phyloP scores from a whole-genome alignment of 2,888 invertebrate species.

The Calliopum simillimum region DNA sequence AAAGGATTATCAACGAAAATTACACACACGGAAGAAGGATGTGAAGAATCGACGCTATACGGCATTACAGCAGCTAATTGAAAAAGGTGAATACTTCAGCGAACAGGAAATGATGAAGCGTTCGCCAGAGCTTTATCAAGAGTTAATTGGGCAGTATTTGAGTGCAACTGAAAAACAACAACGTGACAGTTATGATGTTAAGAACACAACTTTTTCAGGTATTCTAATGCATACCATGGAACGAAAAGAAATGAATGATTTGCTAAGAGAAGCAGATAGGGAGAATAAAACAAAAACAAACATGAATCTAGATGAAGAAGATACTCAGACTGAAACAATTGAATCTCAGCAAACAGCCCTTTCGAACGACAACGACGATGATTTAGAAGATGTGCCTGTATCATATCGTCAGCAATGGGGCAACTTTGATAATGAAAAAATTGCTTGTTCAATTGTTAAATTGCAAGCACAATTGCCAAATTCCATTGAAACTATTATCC shows the following conservation, averaged over 20 bases:
- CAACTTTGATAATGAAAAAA: slow-evolving; percentile 69
- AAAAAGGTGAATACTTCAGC: slow-evolving; percentile 80
- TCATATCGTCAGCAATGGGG: slow-evolving; percentile 69
- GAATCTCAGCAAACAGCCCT: neutral
- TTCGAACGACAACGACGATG: neutral
- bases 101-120: slow-evolving; percentile 94
- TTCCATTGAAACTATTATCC: neutral
- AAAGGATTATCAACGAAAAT: slow-evolving; percentile 72
- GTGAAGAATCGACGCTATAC: slow-evolving; percentile 85
- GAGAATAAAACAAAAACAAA: slow-evolving; percentile 69
- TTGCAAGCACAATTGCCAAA: neutral
- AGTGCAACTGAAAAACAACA: slow-evolving; percentile 79
- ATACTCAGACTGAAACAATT: neutral
- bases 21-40: slow-evolving; percentile 70
- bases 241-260: slow-evolving; percentile 74
- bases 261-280: slow-evolving; percentile 65
- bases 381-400: slow-evolving; percentile 57
- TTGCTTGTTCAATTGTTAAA: slow-evolving; percentile 55
- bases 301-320: slow-evolving; percentile 67
- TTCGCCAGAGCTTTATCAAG: slow-evolving; percentile 90
- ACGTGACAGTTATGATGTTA: slow-evolving; percentile 72
- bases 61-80: slow-evolving; percentile 80
- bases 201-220: slow-evolving; percentile 75
- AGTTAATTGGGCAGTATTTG: slow-evolving; percentile 88
- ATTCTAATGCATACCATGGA: slow-evolving; percentile 86